phyloP scores from a whole-genome alignment of 2,113 vertebrate species.

The Gallinago media region DNA sequence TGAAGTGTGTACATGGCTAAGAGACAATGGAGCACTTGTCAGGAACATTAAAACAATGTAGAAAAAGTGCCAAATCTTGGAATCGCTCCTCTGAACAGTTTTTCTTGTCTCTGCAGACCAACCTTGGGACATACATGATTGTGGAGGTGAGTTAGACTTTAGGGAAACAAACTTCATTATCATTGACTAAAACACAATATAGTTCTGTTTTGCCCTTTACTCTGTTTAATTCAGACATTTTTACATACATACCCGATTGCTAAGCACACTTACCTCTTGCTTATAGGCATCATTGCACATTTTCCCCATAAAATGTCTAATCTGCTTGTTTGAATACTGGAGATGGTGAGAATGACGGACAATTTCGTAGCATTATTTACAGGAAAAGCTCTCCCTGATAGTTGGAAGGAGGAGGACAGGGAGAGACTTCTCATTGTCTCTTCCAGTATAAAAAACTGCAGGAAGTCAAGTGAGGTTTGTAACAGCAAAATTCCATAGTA shows the following conservation, averaged over 20 bases:
- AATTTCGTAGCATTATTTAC: neutral
- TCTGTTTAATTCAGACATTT: neutral
- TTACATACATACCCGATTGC: accelerated
- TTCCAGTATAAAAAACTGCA: neutral
- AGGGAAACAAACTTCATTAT: neutral
- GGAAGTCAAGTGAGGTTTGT: neutral
- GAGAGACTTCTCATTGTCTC: neutral
- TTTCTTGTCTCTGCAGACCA: neutral
- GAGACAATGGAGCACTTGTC: constrained; percentile 89
- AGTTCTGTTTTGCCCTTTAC: neutral
- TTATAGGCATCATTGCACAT: neutral
- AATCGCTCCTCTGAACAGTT: neutral
- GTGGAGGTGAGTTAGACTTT: neutral
- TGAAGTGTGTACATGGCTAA: constrained; percentile 90
- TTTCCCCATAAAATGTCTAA: neutral
- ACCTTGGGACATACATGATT: neutral
- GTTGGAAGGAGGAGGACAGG: neutral
- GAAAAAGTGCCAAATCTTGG: constrained; percentile 35
- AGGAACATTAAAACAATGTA: constrained; percentile 60
- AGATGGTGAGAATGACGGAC: neutral
- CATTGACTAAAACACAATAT: neutral
- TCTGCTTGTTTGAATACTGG: neutral
- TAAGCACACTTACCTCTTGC: neutral
- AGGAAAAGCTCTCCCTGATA: neutral
- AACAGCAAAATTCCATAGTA: neutral